Evolutionary conservation across 92 coral and sea anemone species (phyloP).

Genomic region (Porites cylindrica): DNA sequence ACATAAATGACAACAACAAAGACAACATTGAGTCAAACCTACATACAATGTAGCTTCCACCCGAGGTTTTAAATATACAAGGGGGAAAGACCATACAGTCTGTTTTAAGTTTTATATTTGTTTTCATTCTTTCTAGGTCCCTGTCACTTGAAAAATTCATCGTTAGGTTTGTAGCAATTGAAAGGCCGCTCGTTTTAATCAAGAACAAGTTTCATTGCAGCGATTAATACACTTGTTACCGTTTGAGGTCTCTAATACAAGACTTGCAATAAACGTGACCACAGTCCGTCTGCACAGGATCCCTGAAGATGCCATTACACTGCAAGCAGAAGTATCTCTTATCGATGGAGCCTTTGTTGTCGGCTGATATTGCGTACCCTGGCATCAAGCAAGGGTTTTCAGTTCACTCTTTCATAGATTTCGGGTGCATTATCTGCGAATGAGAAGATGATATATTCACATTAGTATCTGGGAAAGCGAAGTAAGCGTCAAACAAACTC

Average conservation of each 20-base stretch:
- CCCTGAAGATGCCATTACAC: constrained; percentile 25
- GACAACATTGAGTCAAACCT: too few species aligned
- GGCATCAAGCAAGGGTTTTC: constrained; percentile 3
- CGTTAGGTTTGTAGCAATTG: too few species aligned
- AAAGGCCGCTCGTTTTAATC: too few species aligned
- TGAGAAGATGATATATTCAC: too few species aligned
- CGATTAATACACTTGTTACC: not conserved
- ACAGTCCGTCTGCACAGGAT: constrained; percentile 48
- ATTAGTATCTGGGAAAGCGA: not conserved
- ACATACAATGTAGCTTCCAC: too few species aligned
- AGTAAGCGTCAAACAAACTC: not conserved
- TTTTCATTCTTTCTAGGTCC: too few species aligned
- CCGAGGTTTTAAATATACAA: too few species aligned
- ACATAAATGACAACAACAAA: too few species aligned
- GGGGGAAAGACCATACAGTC: too few species aligned
- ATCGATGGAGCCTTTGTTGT: not conserved
- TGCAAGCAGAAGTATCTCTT: constrained; percentile 33
- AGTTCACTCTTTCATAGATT: not conserved
- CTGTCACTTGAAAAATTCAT: too few species aligned
- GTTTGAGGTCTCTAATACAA: constrained; percentile 17
- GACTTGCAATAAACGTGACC: constrained; percentile 52
- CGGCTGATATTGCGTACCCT: constrained; percentile 14
- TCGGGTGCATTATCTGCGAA: not conserved
- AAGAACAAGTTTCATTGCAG: too few species aligned
- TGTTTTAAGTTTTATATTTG: too few species aligned